These are phyloP conservation scores for Pogonocichla stellata DNA, from an alignment of 2,113 vertebrate species.

Conservation along the genomic window DNA sequence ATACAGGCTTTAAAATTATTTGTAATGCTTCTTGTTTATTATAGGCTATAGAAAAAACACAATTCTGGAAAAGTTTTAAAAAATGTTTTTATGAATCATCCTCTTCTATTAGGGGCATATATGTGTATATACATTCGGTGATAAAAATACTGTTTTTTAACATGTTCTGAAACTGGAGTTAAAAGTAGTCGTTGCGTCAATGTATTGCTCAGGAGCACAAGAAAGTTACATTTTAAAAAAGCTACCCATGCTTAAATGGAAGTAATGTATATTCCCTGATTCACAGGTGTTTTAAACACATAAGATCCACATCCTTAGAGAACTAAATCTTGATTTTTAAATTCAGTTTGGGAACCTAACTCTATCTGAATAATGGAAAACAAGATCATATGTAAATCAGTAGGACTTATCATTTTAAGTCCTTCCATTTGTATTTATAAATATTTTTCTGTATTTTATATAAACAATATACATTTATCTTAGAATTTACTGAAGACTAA, in stretches of 20 bases:
- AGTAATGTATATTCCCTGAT: background rate
- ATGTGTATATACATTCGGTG: background rate
- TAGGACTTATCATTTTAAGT: background rate
- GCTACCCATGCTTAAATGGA: background rate
- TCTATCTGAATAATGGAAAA: background rate
- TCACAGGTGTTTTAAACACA: background rate
- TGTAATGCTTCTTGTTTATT: background rate
- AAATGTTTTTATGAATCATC: background rate
- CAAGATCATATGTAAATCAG: background rate
- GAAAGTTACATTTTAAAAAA: background rate
- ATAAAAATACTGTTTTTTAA: background rate
- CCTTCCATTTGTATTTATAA: background rate
- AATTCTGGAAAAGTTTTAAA: background rate
- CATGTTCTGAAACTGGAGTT: background rate
- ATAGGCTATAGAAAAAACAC: background rate
- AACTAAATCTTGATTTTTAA: background rate
- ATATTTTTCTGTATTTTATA: background rate
- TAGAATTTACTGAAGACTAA: background rate
- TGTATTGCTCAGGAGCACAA: background rate
- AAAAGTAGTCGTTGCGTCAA: background rate
- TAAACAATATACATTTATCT: background rate
- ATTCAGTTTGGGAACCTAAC: background rate
- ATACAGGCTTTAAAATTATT: background rate
- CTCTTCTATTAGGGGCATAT: fast-evolving
- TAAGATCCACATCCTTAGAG: background rate